Evolutionary conservation across 2,113 vertebrate species (phyloP), one percentile per base, ranked within the genome.

Genomic region (Pollachius pollachius): DNA sequence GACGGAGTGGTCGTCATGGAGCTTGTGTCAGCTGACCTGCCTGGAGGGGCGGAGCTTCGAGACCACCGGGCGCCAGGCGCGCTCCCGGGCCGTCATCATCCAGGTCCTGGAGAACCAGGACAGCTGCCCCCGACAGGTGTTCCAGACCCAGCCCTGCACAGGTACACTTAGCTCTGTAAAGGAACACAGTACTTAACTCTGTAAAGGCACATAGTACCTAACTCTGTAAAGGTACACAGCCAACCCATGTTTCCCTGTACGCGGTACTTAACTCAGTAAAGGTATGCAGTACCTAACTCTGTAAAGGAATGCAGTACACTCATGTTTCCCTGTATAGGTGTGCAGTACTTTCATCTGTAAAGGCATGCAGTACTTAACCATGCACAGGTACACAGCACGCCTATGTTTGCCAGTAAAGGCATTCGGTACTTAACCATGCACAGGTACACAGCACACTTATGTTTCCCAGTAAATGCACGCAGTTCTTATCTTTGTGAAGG

Each of bases 1-100:
- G 81, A 95, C 94, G 0, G 93, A 95, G 62, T 99, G 97, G 97
- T 98, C 97, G 0, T 82, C 89, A n/a, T 99, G 97, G 97, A 98
- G 97, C 80, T 89, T 94, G 0, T 99, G 97, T 27, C 96, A 99
- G 91, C 89, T 98, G 75, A 96, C 93, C 37, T 99, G 97, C 80
- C 89, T 98, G 27, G 93, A 96, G 34, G 96, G 97, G 62, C 94
- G 96, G 75, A 96, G 94, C 81, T 98, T 98, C 0, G 96, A 98
- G 91, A 87, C 92, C 0, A 81, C 18, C 0, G 97, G 97, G 1
- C 95, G 83, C 41, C 96, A 96, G 68, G 93, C 97, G 1, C 93
- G 96, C 11, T 99, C 97, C 74, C 90, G 94, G 72, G 94, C 95
- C 0, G 94, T 96, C 58, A 75, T 98, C 7, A 71, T 95, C 65